Base-by-base conservation (phyloP, 2,888 invertebrate species). In the Nebria brevicollis region DNA sequence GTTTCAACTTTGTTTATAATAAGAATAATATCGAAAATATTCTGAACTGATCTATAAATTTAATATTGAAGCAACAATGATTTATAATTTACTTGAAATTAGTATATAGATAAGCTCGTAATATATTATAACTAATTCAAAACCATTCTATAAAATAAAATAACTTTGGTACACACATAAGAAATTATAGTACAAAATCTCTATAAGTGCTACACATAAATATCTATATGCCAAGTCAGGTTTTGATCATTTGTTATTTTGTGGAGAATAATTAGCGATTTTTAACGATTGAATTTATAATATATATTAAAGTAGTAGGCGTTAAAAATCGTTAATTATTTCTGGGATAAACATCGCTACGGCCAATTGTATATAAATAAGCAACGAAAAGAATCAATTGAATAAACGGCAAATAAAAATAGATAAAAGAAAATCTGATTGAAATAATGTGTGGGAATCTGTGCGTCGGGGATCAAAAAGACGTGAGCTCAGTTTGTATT, bases 401-500 rank as follows among this genome's bases (percentile, higher is more conserved):
- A 54, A 54, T 54, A 13, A 8, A 54, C 8, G 8, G 54, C 54
- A 54, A 54, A 54, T 43, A 43, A 43, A 43, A 6, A 8, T 43
- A 13, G 8, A 54, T n/a, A 54, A 54, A 43, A 43, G 6, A 1
- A 43, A 43, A 43, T 11, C 54, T 7, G 54, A 11, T 11, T 54
- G 54, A 13, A 54, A 54, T 1, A 54, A 25, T 72, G 72, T 25
- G 11, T 25, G 20, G 72, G 54, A 34, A 72, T 11, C n/a, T 20
- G 72, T 72, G 72, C 72, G 11, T 25, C 72, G 20, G 72, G 54
- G 72, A 72, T 11, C n/a, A 72, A n/a, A 15, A 20, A 68, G 72
- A 72, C 72, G 72, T 72, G 72, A 72, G 72, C 34, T 26, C 75
- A 41, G 54, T 20, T 20, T 74, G 54, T 75, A 64, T 65, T 54